phyloP scores from a whole-genome alignment of 2,113 vertebrate genomes.

The Rallus limicola region DNA sequence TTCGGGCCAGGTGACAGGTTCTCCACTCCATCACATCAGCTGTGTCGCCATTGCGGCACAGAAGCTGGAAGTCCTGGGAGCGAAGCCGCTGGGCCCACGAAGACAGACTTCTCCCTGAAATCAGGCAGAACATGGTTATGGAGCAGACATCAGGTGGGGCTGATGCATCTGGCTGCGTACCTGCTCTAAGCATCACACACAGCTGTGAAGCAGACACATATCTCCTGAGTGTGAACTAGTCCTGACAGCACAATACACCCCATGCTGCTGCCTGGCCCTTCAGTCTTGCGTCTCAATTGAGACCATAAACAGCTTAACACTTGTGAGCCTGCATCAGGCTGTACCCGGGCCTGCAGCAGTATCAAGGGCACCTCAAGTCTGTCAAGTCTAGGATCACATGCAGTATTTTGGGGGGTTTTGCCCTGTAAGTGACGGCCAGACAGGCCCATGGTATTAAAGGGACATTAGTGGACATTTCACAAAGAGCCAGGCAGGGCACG shows the following conservation, averaged over 20 bases:
- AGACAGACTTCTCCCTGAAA: conserved; percentile 74
- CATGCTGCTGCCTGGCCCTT: not conserved
- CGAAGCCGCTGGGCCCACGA: conserved; percentile 73
- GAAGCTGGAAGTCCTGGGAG: conserved; percentile 84
- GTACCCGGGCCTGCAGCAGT: not conserved
- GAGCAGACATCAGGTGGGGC: not conserved
- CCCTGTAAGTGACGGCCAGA: not conserved
- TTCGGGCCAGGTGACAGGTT: conserved; percentile 83
- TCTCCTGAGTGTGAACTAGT: not conserved
- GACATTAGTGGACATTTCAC: not conserved
- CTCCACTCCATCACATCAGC: conserved; percentile 79
- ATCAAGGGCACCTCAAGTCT: not conserved
- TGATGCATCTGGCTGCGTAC: not conserved
- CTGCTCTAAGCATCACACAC: not conserved
- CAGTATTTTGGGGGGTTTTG: fast-evolving
- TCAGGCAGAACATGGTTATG: not conserved
- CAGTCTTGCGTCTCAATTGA: not conserved
- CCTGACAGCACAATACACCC: not conserved
- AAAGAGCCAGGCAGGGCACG: not conserved
- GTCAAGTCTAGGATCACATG: fast-evolving
- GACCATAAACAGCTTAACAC: not conserved
- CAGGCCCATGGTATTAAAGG: not conserved
- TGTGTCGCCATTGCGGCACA: conserved; percentile 84
- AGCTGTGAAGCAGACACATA: not conserved
- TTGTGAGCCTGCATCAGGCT: not conserved